Percentiles rank a stretch among this genome's conserved stretches.
Evolutionary conservation across 2,797 vertebrate species (phyloP).

Genomic region (Enteromius afrohamiltoni): DNA sequence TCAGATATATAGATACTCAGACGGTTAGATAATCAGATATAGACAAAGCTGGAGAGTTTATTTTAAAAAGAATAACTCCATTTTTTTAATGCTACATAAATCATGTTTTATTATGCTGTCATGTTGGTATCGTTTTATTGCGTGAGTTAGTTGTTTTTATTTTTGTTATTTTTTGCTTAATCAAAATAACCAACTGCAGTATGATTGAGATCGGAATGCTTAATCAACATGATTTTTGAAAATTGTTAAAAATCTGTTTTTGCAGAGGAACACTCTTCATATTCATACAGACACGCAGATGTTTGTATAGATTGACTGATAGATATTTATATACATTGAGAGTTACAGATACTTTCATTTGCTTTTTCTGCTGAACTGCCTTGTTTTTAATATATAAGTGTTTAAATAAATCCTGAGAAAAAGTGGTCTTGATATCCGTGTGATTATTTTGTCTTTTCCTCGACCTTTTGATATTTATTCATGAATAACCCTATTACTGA

Average conservation of each 20-base stretch:
- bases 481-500: not conserved
- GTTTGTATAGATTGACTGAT: not conserved
- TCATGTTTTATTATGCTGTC: no score
- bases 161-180: no score
- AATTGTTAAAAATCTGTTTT: no score
- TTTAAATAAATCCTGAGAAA: slow-evolving; percentile 8
- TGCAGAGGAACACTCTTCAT: no score
- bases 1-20: no score
- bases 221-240: no score
- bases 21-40: no score
- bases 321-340: not conserved
- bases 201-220: no score
- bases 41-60: not conserved
- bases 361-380: not conserved
- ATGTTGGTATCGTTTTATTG: no score
- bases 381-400: not conserved
- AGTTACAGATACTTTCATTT: not conserved
- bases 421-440: not conserved
- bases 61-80: not conserved
- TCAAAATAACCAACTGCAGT: no score
- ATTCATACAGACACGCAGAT: not conserved
- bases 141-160: no score
- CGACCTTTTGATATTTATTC: not conserved
- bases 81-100: no score
- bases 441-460: not conserved